Base-by-base conservation (phyloP, 2,113 vertebrate genomes). In the Cryptomyrus ogoouensis region DNA sequence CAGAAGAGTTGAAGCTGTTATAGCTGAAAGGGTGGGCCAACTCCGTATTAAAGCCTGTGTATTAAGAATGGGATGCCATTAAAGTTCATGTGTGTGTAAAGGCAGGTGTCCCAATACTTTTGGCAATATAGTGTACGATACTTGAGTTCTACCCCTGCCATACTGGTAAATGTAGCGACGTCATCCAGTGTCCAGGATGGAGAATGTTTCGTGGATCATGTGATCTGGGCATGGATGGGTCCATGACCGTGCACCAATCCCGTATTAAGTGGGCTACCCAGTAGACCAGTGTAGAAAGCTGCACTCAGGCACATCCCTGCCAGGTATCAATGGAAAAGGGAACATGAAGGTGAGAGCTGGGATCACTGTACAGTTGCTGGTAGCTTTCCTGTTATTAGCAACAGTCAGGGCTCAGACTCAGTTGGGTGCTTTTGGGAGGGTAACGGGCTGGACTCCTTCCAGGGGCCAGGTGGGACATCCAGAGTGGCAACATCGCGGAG, bases 381-480 rank as follows among this genome's bases (percentile, higher is more conserved):
- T 31, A 12, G 62, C 13, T 12, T 31, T 70, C 10, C 62, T 66
- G 62, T 27, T 27, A 27, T 31, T 27, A 31, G n/a, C 62, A 47
- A 46, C 47, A n/a, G 17, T 49, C 83, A 27, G 24, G n/a, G 15
- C 35, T 17, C 31, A 74, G 70, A 74, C 70, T 6, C 0, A 77
- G 74, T 13, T 50, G 17, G 53, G 13, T 50, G 86, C 24, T 17
- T 6, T 13, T 44, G 35, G 74, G 50, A 58, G 77, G 50, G 5
- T 83, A 58, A 83, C 10, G 10, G 77, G 9, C 74, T 39, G 21
- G n/a, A 35, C 50, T 49, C 44, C 21, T 88, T 39, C 12, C 88
- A 97, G 96, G 96, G 88, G 96, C 96, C 15, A 93, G 94, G 46
- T 96, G 96, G 94, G 95, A 96, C 94, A 93, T 94, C 92, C 95